Conservation (phyloP, 2,113 vertebrate species). For the Pituophis catenifer region DNA sequence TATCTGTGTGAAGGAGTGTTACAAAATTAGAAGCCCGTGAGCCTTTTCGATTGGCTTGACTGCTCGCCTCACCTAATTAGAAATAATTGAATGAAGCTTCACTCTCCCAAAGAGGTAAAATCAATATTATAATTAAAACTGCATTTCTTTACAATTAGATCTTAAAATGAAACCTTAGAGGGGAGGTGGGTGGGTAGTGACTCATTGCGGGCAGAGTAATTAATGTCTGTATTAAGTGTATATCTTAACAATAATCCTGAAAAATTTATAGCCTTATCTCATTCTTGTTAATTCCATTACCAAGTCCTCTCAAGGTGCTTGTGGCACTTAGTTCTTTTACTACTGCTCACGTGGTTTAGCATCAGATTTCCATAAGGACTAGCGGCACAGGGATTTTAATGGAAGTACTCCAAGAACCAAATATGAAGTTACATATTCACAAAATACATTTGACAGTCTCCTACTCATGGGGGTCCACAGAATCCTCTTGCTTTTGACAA, state of each 20-base stretch:
- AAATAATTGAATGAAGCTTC: constrained; percentile 64
- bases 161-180: constrained; percentile 58
- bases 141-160: constrained; percentile 56
- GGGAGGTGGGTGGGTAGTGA: constrained; percentile 32
- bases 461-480: not conserved
- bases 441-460: not conserved
- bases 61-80: constrained; percentile 51
- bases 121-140: constrained; percentile 65
- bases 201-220: constrained; percentile 39
- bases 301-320: not conserved
- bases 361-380: not conserved
- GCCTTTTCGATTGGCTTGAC: constrained; percentile 53
- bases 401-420: not conserved
- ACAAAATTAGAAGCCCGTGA: constrained; percentile 52
- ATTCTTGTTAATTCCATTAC: constrained; percentile 31
- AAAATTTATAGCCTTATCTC: constrained; percentile 34
- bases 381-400: not conserved
- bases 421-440: not conserved
- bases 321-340: not conserved
- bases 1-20: constrained; percentile 34
- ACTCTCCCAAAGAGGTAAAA: constrained; percentile 52
- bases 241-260: constrained; percentile 54
- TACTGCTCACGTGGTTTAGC: not conserved
- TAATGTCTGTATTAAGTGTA: constrained; percentile 56
- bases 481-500: not conserved